These are phyloP conservation scores for Eurystomus glaucurus DNA, from an alignment of 2,797 vertebrate species.

Conservation along the genomic window DNA sequence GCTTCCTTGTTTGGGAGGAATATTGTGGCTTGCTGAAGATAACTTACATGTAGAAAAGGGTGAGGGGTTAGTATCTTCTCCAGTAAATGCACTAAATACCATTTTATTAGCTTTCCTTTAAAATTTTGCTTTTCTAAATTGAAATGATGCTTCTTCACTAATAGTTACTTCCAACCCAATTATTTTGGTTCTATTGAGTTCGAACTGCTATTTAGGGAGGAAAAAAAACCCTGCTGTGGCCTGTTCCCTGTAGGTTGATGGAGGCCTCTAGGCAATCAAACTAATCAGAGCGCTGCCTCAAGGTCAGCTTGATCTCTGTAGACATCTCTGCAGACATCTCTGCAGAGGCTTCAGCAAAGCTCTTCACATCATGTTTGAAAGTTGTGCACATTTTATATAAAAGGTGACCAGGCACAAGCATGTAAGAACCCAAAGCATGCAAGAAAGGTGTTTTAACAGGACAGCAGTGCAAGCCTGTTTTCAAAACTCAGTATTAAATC, in stretches of 20 bases:
- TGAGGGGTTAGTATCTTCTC: neutral
- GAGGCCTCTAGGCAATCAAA: slow-evolving; percentile 27
- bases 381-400: neutral
- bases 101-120: neutral
- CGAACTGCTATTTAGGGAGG: slow-evolving; percentile 49
- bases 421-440: neutral
- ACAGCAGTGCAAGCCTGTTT: neutral
- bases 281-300: slow-evolving; percentile 14
- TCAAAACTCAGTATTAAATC: neutral
- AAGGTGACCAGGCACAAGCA: neutral
- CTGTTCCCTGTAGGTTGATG: neutral
- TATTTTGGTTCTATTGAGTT: slow-evolving; percentile 26
- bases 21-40: neutral
- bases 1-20: neutral
- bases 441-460: neutral
- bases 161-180: slow-evolving; percentile 41
- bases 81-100: neutral
- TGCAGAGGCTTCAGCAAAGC: slow-evolving; percentile 9
- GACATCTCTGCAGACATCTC: slow-evolving; percentile 2
- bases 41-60: neutral
- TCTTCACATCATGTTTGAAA: neutral
- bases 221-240: neutral
- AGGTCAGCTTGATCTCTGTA: neutral
- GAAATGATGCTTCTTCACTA: neutral
- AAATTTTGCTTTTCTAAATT: neutral